Percentiles rank a stretch among this genome's conserved stretches.
These are phyloP conservation scores for Albula glossodonta DNA, from an alignment of 2,113 vertebrate genomes.

Conservation along the genomic window DNA sequence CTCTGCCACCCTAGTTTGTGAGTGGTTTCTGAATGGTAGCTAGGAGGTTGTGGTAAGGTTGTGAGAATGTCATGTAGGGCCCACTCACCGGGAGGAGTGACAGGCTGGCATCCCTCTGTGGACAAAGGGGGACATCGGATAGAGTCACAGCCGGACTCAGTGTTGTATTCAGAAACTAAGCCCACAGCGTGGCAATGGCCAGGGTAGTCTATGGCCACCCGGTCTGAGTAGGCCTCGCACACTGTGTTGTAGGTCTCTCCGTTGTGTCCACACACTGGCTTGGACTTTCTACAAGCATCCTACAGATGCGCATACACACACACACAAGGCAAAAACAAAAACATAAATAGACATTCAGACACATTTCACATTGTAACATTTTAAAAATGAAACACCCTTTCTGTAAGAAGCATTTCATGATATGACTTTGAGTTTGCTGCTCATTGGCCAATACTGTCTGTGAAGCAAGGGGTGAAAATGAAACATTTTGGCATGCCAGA, in stretches of 20 bases:
- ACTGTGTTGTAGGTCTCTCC: conserved; percentile 85
- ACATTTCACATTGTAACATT: neutral
- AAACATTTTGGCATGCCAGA: no score
- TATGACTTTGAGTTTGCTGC: no score
- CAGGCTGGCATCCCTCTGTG: conserved; percentile 71
- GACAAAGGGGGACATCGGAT: conserved; percentile 78
- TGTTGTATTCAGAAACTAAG: conserved; percentile 61
- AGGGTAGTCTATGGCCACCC: conserved; percentile 84
- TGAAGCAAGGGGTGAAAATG: neutral
- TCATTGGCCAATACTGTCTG: neutral
- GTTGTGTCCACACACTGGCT: conserved; percentile 85
- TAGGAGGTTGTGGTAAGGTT: neutral
- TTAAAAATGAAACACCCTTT: neutral
- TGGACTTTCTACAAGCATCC: conserved; percentile 71
- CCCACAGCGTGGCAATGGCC: conserved; percentile 86
- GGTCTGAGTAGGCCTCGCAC: conserved; percentile 86
- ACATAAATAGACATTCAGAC: neutral
- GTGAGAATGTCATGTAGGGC: neutral
- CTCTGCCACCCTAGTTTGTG: no score
- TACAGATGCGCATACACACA: conserved; percentile 34
- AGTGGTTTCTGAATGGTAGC: neutral
- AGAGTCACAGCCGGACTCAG: conserved; percentile 77
- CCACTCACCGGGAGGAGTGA: conserved; percentile 83
- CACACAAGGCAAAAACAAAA: neutral
- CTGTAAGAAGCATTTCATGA: neutral